Evolutionary conservation across 2,888 invertebrate genomes (phyloP).

Genomic region (Drosophila pseudotalamancana): DNA sequence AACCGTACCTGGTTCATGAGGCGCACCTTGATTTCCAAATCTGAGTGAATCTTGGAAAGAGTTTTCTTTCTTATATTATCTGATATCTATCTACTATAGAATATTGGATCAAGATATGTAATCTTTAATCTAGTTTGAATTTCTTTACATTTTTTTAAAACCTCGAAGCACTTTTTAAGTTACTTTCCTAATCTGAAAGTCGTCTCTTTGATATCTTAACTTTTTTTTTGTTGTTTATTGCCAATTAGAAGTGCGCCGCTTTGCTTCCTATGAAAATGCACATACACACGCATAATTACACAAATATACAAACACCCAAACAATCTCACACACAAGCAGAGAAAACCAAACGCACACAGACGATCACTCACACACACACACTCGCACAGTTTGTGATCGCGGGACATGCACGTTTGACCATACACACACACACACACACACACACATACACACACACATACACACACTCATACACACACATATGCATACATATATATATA

Average conservation of each 20-base stretch:
- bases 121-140: not conserved
- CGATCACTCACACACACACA: not conserved
- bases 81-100: no score
- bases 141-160: no score
- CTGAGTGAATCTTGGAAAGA: no score
- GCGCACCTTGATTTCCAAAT: no score
- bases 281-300: not conserved
- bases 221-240: not conserved
- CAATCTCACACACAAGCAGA: no score
- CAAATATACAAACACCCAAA: no score
- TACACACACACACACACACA: not conserved
- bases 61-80: not conserved
- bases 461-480: not conserved
- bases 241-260: constrained; percentile 3
- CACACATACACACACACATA: not conserved
- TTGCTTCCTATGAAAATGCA: constrained; percentile 13
- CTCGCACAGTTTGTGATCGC: not conserved
- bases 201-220: constrained; percentile 11
- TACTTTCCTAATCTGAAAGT: constrained; percentile 1
- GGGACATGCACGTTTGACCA: constrained; percentile 30
- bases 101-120: no score
- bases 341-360: not conserved
- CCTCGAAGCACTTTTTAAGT: not conserved
- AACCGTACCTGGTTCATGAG: no score
- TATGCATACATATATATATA: not conserved